Conservation (phyloP, 1,140 invertebrate species). For the Sarcophaga bullata region DNA sequence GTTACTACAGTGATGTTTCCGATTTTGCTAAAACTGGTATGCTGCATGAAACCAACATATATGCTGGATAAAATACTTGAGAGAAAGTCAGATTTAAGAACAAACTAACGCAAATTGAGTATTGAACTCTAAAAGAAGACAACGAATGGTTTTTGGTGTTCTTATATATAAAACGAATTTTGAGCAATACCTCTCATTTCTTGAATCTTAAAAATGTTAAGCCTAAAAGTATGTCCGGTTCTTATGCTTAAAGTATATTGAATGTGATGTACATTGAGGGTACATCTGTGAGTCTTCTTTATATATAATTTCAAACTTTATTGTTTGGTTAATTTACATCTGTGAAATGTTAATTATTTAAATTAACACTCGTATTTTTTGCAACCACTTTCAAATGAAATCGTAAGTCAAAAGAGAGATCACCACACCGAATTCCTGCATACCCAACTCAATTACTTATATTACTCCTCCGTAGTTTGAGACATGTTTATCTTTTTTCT, state of each 20-base stretch:
- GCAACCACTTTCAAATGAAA: too few species aligned
- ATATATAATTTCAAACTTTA: background rate
- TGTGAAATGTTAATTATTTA: too few species aligned
- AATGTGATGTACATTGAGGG: too few species aligned
- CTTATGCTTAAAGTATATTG: background rate
- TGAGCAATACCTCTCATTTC: background rate
- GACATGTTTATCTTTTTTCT: too few species aligned
- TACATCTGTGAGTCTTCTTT: background rate
- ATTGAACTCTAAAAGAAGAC: background rate
- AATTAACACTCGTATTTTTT: too few species aligned
- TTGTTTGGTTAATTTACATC: background rate
- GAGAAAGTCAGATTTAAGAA: background rate
- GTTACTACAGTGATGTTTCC: background rate
- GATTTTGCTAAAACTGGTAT: background rate
- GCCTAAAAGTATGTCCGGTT: background rate
- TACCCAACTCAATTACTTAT: too few species aligned
- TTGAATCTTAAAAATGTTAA: background rate
- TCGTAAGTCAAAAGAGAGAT: too few species aligned
- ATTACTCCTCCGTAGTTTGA: too few species aligned
- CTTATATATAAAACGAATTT: background rate
- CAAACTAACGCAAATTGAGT: background rate
- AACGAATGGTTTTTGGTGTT: background rate
- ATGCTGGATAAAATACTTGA: background rate
- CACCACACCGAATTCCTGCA: too few species aligned
- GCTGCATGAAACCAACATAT: background rate